These are phyloP conservation scores for Grantiella picta DNA, from an alignment of 2,113 vertebrate species.

Conservation along the genomic window DNA sequence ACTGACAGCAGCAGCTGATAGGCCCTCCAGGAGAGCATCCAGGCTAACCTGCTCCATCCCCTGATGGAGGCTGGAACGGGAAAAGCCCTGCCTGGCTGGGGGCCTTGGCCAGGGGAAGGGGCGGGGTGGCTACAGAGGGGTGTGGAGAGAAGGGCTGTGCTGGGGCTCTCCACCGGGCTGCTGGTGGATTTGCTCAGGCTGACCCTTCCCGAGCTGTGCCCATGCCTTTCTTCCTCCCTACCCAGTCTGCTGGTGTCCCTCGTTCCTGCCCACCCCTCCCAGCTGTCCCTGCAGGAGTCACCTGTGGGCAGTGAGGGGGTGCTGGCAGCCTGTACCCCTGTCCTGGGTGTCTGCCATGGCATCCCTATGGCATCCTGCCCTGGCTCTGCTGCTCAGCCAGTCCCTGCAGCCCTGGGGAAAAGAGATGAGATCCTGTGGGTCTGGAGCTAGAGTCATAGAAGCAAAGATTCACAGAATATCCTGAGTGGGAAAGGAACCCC, in stretches of 20 bases:
- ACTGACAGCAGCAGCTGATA: not conserved
- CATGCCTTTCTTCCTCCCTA: not conserved
- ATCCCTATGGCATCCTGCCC: not conserved
- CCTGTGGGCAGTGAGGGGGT: not conserved
- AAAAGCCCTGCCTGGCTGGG: accelerated
- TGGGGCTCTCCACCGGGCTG: not conserved
- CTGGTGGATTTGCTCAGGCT: not conserved
- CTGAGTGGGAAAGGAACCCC: not conserved
- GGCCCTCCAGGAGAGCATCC: not conserved
- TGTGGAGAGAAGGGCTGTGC: not conserved
- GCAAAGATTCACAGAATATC: not conserved
- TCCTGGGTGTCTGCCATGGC: not conserved
- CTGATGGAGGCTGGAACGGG: not conserved
- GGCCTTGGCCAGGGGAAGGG: not conserved
- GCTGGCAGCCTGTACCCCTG: not conserved
- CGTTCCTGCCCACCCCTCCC: not conserved
- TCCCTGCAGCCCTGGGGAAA: not conserved
- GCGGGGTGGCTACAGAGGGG: not conserved
- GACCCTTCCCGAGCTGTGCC: not conserved
- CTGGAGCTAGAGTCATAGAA: not conserved
- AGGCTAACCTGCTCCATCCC: not conserved
- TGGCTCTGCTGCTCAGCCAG: not conserved
- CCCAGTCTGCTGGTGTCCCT: not conserved
- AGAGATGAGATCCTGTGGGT: not conserved
- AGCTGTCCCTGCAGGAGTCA: not conserved